These are phyloP conservation scores for Drosophila bocqueti DNA, from an alignment of 1,140 invertebrate species.

Conservation along the genomic window DNA sequence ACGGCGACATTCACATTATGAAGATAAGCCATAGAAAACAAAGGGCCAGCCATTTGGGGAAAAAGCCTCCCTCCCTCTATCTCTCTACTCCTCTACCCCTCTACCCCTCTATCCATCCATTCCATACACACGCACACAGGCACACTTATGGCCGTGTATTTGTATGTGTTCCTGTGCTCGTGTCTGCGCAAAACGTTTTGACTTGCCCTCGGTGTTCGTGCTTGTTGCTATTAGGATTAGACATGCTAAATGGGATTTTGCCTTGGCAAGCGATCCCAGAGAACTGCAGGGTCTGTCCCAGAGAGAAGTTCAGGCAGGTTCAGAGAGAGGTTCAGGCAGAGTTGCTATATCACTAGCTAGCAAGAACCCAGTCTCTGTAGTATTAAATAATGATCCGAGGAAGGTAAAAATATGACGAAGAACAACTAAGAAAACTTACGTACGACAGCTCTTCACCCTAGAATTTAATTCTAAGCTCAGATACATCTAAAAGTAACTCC, in stretches of 20 bases:
- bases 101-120: background rate
- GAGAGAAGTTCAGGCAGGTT: background rate
- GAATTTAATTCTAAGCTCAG: background rate
- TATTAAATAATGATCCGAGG: background rate
- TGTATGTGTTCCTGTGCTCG: conserved; percentile 10
- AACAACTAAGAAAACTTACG: background rate
- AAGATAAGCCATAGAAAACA: conserved; percentile 80
- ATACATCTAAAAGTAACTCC: background rate
- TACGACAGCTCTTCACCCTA: too few relatives aligned
- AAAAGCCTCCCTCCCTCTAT: conserved; percentile 6
- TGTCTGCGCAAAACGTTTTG: conserved; percentile 58
- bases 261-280: conserved; percentile 16
- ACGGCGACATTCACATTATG: conserved; percentile 78
- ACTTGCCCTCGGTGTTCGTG: conserved; percentile 53
- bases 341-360: background rate
- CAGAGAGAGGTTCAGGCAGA: background rate
- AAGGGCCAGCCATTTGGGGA: conserved; percentile 52
- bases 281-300: background rate
- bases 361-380: background rate
- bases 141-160: background rate
- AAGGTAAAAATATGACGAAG: background rate
- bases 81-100: background rate
- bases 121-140: background rate
- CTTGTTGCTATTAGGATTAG: conserved; percentile 55
- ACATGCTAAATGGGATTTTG: conserved; percentile 46